Conservation (phyloP, 2,888 invertebrate genomes). For the Tenthredo amoena region DNA sequence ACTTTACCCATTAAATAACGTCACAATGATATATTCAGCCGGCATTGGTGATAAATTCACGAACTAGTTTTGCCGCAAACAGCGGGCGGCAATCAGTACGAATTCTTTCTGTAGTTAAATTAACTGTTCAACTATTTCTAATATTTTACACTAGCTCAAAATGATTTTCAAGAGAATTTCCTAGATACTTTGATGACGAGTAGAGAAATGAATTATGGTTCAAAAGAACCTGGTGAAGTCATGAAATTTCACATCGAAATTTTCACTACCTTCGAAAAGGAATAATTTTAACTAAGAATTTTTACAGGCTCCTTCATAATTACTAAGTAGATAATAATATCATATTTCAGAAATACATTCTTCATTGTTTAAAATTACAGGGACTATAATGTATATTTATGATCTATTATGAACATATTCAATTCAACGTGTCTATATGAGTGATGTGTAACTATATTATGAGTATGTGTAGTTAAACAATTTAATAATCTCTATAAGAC, state of each 20-base stretch:
- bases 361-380: neutral
- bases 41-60: too few species aligned
- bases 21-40: too few species aligned
- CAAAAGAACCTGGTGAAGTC: neutral
- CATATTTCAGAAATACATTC: neutral
- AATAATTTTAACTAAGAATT: neutral
- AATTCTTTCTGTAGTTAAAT: too few species aligned
- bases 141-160: neutral
- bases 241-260: neutral
- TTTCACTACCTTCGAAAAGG: neutral
- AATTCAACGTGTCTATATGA: neutral
- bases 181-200: neutral
- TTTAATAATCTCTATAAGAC: neutral
- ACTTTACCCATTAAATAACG: too few species aligned
- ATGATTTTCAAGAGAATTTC: neutral
- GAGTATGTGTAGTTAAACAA: neutral
- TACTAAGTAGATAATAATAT: neutral
- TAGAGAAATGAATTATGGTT: neutral
- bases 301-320: neutral
- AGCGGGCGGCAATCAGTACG: too few species aligned
- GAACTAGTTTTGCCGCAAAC: too few species aligned
- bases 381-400: neutral
- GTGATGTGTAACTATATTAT: neutral
- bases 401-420: neutral
- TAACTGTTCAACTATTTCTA: too few species aligned